These are phyloP conservation scores for Coracopsis vasa DNA, from an alignment of 2,113 vertebrate species.

Conservation along the genomic window DNA sequence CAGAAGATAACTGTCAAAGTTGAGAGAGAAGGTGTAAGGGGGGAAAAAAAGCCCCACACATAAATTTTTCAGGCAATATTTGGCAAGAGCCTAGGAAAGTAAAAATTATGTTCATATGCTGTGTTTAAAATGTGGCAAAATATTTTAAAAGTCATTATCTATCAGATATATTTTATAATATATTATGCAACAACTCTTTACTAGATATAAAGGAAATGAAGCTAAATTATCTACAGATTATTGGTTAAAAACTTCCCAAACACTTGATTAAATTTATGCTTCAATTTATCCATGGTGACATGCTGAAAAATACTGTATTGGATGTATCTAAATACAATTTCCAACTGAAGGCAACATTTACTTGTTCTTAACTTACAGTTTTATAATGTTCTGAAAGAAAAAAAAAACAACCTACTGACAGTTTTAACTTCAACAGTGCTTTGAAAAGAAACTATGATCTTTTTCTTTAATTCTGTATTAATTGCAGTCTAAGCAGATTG, in stretches of 20 bases:
- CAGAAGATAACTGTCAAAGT: neutral
- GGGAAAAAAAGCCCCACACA: fast-evolving
- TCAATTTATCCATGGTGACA: neutral
- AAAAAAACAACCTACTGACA: neutral
- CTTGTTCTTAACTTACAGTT: neutral
- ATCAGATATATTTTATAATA: neutral
- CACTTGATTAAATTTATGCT: neutral
- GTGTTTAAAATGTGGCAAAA: neutral
- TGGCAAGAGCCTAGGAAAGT: neutral
- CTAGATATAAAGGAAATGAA: neutral
- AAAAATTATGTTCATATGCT: neutral
- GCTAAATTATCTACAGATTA: neutral
- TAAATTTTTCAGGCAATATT: neutral
- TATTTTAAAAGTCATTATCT: neutral
- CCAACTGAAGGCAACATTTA: neutral
- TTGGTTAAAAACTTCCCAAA: neutral
- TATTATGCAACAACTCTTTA: neutral
- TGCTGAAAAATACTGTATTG: neutral
- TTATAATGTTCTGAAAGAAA: neutral
- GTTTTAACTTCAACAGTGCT: neutral
- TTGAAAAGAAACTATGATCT: neutral
- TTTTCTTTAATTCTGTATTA: neutral
- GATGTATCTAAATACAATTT: neutral
- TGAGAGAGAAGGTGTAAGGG: neutral
- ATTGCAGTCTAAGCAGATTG: neutral